Conservation (phyloP, 2,888 invertebrate genomes). For the Malthinus seriepunctatus region DNA sequence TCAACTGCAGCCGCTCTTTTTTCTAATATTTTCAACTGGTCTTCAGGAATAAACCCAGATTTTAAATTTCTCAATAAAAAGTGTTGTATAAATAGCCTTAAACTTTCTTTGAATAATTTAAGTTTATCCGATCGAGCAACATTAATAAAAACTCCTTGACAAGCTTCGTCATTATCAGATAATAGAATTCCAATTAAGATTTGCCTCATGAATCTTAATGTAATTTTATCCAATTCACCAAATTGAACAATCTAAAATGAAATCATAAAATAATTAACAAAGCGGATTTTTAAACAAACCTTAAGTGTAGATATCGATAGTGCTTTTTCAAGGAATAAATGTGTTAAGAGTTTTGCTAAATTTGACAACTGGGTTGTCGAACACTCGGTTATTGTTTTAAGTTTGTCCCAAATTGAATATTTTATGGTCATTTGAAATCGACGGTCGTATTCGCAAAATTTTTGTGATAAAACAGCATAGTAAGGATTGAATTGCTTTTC, state of each 20-base stretch:
- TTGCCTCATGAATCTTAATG: slow-evolving; percentile 79
- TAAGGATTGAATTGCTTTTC: slow-evolving; percentile 86
- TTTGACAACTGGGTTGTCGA: slow-evolving; percentile 69
- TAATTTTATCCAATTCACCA: slow-evolving; percentile 78
- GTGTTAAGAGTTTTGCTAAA: slow-evolving; percentile 76
- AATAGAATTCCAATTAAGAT: slow-evolving; percentile 76
- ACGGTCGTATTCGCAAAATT: slow-evolving; percentile 81
- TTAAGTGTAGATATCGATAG: slow-evolving; percentile 84
- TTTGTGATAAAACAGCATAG: slow-evolving; percentile 79
- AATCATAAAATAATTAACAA: slow-evolving; percentile 8
- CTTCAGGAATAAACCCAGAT: slow-evolving; percentile 53
- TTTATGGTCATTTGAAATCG: slow-evolving; percentile 86
- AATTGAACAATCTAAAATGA: slow-evolving; percentile 77
- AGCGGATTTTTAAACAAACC: slow-evolving; percentile 56
- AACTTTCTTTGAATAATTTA: slow-evolving; percentile 79
- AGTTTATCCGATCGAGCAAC: slow-evolving; percentile 75
- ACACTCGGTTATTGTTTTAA: slow-evolving; percentile 74
- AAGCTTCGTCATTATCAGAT: slow-evolving; percentile 63
- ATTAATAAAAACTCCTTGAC: slow-evolving; percentile 69
- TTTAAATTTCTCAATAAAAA: slow-evolving; percentile 74
- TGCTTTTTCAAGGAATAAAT: slow-evolving; percentile 78
- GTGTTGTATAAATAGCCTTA: slow-evolving; percentile 84
- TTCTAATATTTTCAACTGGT: slow-evolving; percentile 57
- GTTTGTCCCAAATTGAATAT: slow-evolving; percentile 89
- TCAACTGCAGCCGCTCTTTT: slow-evolving; percentile 68